These are phyloP conservation scores for Zophobas atratus DNA, from an alignment of 1,140 invertebrate species.

Conservation along the genomic window DNA sequence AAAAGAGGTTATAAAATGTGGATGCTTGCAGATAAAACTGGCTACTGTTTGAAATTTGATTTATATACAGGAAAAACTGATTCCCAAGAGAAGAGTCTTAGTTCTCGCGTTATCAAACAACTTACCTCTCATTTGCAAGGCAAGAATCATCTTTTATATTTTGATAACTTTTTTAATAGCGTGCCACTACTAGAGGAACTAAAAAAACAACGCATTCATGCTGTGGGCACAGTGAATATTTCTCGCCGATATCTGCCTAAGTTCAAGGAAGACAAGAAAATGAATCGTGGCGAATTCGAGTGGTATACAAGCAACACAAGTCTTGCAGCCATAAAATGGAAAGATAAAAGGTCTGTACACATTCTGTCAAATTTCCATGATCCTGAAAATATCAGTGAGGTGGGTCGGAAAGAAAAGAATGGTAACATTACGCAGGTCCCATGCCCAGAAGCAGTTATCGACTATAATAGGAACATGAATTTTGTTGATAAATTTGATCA, in stretches of 20 bases:
- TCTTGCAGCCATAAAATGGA: conserved; percentile 60
- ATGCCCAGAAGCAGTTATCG: conserved; percentile 56
- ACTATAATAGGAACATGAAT: conserved; percentile 62
- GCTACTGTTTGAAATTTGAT: conserved; percentile 68
- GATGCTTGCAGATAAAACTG: conserved; percentile 39
- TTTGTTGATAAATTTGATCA: conserved; percentile 60
- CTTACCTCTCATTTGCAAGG: conserved; percentile 56
- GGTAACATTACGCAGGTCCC: conserved; percentile 47
- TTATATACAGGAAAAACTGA: conserved; percentile 65
- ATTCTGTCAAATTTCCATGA: conserved; percentile 61
- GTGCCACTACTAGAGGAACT: conserved; percentile 64
- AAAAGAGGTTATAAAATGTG: background rate
- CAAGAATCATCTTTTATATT: conserved; percentile 61
- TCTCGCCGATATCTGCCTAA: conserved; percentile 60
- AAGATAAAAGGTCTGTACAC: conserved; percentile 60
- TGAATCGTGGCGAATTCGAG: conserved; percentile 66
- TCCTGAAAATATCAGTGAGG: conserved; percentile 52
- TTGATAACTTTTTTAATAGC: conserved; percentile 68
- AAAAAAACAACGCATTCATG: conserved; percentile 62
- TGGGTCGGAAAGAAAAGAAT: conserved; percentile 63
- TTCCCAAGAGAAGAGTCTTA: conserved; percentile 61
- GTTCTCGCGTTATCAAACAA: conserved; percentile 57
- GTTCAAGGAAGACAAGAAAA: conserved; percentile 63
- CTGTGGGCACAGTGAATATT: conserved; percentile 66
- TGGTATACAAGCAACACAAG: conserved; percentile 60